A percentile compares a stretch with the other conserved stretches of the same genome.
These are phyloP conservation scores for Orthosia gracilis DNA, from an alignment of 2,888 invertebrate species.

Conservation along the genomic window DNA sequence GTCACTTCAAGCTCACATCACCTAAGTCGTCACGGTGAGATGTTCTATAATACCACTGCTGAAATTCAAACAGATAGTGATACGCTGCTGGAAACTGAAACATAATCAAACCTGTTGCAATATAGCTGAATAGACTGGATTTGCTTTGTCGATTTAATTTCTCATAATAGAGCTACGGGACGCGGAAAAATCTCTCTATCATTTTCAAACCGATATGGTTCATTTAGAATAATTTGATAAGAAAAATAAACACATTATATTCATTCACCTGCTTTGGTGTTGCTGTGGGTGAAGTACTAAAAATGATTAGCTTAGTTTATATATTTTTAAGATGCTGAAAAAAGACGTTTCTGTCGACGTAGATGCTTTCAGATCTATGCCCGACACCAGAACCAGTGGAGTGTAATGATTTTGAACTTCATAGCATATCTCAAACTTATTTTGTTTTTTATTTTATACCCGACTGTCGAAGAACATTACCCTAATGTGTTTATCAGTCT, in stretches of 20 bases:
- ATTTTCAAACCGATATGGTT: constrained; percentile 26
- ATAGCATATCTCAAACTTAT: no score
- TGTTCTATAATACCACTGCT: no score
- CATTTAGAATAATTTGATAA: constrained; percentile 27
- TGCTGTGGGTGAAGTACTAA: not conserved
- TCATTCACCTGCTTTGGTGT: not conserved
- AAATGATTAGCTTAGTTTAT: not conserved
- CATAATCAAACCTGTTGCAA: not conserved
- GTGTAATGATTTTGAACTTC: no score
- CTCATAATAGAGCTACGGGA: not conserved
- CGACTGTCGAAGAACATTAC: no score
- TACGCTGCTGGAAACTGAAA: not conserved
- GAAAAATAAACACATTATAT: constrained; percentile 21
- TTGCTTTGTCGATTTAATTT: not conserved
- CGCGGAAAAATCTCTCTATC: constrained; percentile 6
- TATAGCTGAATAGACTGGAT: not conserved
- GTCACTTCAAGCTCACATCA: no score
- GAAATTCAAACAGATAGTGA: not conserved
- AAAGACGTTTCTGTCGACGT: no score
- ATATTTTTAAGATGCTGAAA: no score
- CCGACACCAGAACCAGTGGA: no score
- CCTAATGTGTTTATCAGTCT: no score
- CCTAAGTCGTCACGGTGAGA: no score
- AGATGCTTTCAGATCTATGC: no score
- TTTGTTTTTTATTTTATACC: no score